phyloP scores from a whole-genome alignment of 1,140 invertebrate genomes.

The Lepidurus couesii region DNA sequence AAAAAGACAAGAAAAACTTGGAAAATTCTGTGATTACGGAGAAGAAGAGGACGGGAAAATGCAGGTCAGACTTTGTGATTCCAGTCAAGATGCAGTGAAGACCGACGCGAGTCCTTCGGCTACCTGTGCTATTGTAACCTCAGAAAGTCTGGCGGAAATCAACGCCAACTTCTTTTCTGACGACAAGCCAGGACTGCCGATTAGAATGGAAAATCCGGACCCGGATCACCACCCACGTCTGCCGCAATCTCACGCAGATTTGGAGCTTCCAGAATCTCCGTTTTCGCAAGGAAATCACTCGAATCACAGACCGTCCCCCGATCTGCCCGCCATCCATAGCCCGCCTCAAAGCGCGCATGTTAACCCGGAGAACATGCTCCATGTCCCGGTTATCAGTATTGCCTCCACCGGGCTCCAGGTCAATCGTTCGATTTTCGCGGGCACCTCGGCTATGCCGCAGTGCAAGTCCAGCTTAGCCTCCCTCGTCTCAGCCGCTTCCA shows the following conservation, averaged over 20 bases:
- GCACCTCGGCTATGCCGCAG: background rate
- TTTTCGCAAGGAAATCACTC: background rate
- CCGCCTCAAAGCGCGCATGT: background rate
- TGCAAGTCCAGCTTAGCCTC: background rate
- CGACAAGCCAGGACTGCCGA: background rate
- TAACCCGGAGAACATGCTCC: background rate
- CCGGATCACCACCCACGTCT: no score
- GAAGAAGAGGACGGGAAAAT: background rate
- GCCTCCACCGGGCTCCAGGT: background rate
- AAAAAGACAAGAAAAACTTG: no score
- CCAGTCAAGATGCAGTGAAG: slow-evolving; percentile 2
- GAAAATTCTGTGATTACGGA: no score
- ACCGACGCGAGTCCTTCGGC: background rate
- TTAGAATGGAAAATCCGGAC: background rate
- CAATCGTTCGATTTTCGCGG: background rate
- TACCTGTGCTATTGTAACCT: background rate
- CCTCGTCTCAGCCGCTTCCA: background rate
- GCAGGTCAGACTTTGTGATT: background rate
- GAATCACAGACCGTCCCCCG: no score
- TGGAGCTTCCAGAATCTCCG: background rate
- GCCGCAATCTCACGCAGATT: background rate
- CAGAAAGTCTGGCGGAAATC: background rate
- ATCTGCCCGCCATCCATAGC: no score
- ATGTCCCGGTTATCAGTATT: background rate
- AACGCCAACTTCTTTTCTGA: background rate